Base-by-base conservation (phyloP, 2,113 vertebrate species). In the Sakesphorus luctuosus region DNA sequence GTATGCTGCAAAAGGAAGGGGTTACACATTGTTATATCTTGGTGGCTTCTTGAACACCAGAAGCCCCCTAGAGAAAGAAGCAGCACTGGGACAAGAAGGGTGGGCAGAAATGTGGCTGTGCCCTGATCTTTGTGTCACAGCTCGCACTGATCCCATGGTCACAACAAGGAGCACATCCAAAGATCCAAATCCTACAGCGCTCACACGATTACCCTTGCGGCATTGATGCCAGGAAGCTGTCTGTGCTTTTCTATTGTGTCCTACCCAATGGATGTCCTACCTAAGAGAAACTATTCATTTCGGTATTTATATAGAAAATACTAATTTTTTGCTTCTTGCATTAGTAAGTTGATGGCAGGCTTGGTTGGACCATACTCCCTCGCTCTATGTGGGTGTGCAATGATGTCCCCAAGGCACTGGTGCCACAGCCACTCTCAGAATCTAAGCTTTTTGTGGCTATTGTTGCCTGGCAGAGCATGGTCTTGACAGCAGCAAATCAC, bases 271-370 rank as follows among this genome's bases (percentile, higher is more conserved):
- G 36, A 21, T 0, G 46, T 21, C 11, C 19, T 33, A 16, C 46
- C 46, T 23, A 18, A 33, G 43, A 65, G n/a, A 29, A 61, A 24
- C 8, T 46, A 8, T 21, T 87, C 15, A 0, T 7, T 2, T 2
- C 4, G 31, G 33, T 31, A 5, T 73, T 92, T 52, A 5, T 26
- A 5, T 2, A 44, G 35, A 35, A 75, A 92, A 84, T 15, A 23
- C 1, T 24, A 0, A 1, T 6, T 5, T 63, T 69, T 66, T 47
- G 6, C 7, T 58, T 52, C 36, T 96, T 6, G 0, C 6, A 0
- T 12, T 9, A 20, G 5, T 4, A 50, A 46, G 36, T 0, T 12
- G 59, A 29, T n/a, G 47, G 59, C 55, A 58, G 43, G 29, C 47
- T 68, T 8, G 65, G 31, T 31, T 49, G 56, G 66, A 40, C 59